Evolutionary conservation across 1,140 invertebrate species (phyloP).

Genomic region (Leguminivora glycinivorella): DNA sequence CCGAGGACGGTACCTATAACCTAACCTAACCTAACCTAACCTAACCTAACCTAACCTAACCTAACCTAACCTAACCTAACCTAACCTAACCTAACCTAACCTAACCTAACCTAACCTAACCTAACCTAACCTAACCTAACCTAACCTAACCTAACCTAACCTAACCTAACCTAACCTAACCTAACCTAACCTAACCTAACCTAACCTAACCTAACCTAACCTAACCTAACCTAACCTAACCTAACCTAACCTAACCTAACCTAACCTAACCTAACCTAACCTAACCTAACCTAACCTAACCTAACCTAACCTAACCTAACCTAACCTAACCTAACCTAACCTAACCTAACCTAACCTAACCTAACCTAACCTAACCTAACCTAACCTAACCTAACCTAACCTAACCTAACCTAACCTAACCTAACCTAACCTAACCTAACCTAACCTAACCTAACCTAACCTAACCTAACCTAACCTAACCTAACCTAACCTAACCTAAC

Average conservation of each 20-base stretch:
- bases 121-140: constrained; percentile 44
- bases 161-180: constrained; percentile 43
- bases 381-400: background rate
- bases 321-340: constrained; percentile 8
- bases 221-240: constrained; percentile 26
- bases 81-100: constrained; percentile 42
- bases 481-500: constrained; percentile 5
- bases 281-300: constrained; percentile 12
- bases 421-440: constrained; percentile 12
- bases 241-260: constrained; percentile 27
- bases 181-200: constrained; percentile 38
- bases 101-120: constrained; percentile 45
- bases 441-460: constrained; percentile 12
- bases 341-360: constrained; percentile 12
- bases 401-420: constrained; percentile 5
- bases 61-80: constrained; percentile 42
- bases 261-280: constrained; percentile 12
- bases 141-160: constrained; percentile 39
- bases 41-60: constrained; percentile 57
- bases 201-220: constrained; percentile 20
- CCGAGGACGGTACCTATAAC: no score
- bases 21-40: constrained; percentile 56
- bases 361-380: constrained; percentile 12
- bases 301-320: constrained; percentile 11
- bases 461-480: constrained; percentile 12